Base-by-base conservation (phyloP, 2,888 invertebrate species). In the Phragmatobia fuliginosa region DNA sequence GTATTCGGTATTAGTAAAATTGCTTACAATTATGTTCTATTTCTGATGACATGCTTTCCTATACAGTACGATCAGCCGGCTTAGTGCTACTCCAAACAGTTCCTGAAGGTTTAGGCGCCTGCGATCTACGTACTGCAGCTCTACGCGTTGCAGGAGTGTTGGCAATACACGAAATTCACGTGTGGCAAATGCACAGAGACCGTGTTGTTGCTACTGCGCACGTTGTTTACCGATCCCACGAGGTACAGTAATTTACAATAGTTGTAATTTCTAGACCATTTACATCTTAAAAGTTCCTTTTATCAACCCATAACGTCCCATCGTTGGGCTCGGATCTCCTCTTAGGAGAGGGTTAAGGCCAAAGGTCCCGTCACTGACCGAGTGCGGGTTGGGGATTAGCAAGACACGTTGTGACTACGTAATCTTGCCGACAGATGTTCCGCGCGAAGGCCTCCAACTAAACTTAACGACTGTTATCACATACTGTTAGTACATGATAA, bases 21-120 rank as follows among this genome's bases (percentile, higher is more conserved):
- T 62, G 28, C 16, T 25, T 2, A 38, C n/a, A 25, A 25, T 11
- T 38, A 16, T n/a, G n/a, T n/a, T n/a, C 25, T 18, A 10, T 18
- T 31, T 45, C 18, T 33, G 16, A 18, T 1, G 18, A 41, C n/a
- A 16, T 28, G 11, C 62, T 33, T 58, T 67, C 56, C 2, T 71
- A 25, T 62, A 58, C 93, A 98, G 98, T 99, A 96, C 97, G 97
- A 80, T 98, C 98, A 89, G 98, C 98, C 18, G 97, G 98, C 7
- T 92, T 98, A 68, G 98, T 99, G 83, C 95, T 99, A 0, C 96
- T 99, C 31, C 99, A 99, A 93, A 99, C 99, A 1, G 98, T 99
- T 71, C 99, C 99, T 0, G 97, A 97, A 81, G 97, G 98, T 21
- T 97, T 99, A 76, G 97, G 98, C 84, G 97, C 95, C n/a, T 92